Conservation (phyloP, 2,113 vertebrate genomes). For the Gymnarchus niloticus region DNA sequence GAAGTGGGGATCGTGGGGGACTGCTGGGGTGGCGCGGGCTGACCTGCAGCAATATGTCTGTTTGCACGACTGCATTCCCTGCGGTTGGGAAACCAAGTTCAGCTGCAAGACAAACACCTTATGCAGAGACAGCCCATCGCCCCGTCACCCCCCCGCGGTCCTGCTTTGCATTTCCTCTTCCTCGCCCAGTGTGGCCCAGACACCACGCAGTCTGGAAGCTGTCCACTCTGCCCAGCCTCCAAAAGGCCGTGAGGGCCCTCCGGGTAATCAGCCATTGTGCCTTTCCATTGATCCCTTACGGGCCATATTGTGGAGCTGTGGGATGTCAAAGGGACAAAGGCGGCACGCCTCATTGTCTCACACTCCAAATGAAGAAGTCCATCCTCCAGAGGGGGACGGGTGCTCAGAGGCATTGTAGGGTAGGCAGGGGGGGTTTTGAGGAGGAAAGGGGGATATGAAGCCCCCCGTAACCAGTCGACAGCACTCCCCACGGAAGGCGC, state of each 20-base stretch:
- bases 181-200: conserved; percentile 54
- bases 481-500: conserved; percentile 40
- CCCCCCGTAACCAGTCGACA: conserved; percentile 56
- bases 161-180: conserved; percentile 30
- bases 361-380: conserved; percentile 70
- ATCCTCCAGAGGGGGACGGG: conserved; percentile 55
- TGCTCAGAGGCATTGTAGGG: conserved; percentile 50
- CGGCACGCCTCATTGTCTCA: conserved; percentile 65
- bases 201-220: conserved; percentile 58
- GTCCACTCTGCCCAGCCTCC: conserved; percentile 51
- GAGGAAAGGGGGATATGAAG: conserved; percentile 29
- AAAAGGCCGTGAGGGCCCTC: conserved; percentile 51
- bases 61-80: conserved; percentile 51
- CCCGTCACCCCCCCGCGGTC: background rate
- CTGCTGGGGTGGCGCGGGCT: background rate
- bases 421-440: conserved; percentile 31
- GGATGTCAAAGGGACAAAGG: conserved; percentile 70
- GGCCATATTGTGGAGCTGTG: conserved; percentile 70
- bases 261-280: conserved; percentile 67
- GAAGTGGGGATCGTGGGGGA: background rate
- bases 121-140: conserved; percentile 7
- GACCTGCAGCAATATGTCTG: conserved; percentile 14
- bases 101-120: conserved; percentile 52
- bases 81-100: conserved; percentile 63
- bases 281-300: conserved; percentile 67